These are phyloP conservation scores for Chelonia mydas DNA, from an alignment of 2,797 vertebrate genomes.

Conservation along the genomic window DNA sequence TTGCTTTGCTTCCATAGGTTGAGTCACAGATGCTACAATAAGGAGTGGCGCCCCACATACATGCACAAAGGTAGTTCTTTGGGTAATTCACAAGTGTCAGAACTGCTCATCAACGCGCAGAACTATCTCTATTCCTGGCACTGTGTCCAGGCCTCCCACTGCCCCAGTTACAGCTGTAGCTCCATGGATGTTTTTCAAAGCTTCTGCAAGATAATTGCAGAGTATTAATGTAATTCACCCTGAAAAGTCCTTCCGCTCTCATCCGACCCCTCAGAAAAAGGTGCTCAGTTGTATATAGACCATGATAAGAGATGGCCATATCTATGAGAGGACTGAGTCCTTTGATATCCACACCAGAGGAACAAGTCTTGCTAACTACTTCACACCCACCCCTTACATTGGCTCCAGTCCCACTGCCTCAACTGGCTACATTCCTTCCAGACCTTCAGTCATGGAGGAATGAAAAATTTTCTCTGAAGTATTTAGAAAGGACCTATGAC, in stretches of 20 bases:
- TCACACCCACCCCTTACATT: not conserved
- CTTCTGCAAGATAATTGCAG: not conserved
- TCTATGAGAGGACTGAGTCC: not conserved
- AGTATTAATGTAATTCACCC: not conserved
- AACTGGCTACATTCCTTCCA: not conserved
- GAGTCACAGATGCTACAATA: not conserved
- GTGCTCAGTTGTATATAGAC: not conserved
- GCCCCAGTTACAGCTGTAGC: not conserved
- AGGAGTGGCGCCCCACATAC: not conserved
- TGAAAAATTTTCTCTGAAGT: not conserved
- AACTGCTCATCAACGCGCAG: not conserved
- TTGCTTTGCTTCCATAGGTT: not conserved
- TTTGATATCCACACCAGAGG: not conserved
- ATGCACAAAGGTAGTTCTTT: not conserved
- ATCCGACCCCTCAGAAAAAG: not conserved
- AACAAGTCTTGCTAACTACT: not conserved
- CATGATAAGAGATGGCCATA: not conserved
- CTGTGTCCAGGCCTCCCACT: not conserved
- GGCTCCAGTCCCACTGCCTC: not conserved
- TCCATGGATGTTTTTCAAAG: not conserved
- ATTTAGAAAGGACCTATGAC: not conserved
- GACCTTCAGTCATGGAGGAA: not conserved
- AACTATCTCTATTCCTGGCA: not conserved
- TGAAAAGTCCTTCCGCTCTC: not conserved
- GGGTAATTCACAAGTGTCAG: not conserved